A percentile compares a stretch with the other conserved stretches of the same genome.
Conservation (phyloP, 2,113 vertebrate genomes). For the Apodemus speciosus region DNA sequence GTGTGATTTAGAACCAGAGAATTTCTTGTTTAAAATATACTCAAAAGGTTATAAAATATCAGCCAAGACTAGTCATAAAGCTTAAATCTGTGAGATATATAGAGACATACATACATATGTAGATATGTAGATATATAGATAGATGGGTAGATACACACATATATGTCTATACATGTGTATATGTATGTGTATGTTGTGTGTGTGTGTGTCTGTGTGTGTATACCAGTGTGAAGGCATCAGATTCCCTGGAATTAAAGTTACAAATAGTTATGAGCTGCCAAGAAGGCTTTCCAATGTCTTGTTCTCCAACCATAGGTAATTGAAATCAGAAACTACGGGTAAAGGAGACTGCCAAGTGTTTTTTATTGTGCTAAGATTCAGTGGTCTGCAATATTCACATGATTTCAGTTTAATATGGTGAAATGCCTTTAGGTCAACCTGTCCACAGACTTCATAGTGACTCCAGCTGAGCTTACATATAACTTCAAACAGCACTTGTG, state of each 20-base stretch:
- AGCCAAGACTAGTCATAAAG: not conserved
- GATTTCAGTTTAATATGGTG: accelerated
- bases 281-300: not conserved
- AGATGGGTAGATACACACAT: no score
- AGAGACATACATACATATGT: no score
- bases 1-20: not conserved
- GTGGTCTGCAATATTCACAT: accelerated
- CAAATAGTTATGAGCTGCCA: not conserved
- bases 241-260: not conserved
- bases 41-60: not conserved
- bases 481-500: not conserved
- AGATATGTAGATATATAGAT: no score
- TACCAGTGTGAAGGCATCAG: not conserved
- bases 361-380: not conserved
- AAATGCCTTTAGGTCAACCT: not conserved
- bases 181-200: no score
- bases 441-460: not conserved
- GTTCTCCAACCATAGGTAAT: not conserved
- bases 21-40: not conserved
- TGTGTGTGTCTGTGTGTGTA: not conserved
- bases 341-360: not conserved
- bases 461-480: accelerated
- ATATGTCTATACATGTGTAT: no score
- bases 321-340: not conserved
- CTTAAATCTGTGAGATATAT: not conserved